A percentile compares a stretch with the other conserved stretches of the same genome.
Conservation (phyloP, 2,888 invertebrate genomes). For the Apocheima hispidaria region DNA sequence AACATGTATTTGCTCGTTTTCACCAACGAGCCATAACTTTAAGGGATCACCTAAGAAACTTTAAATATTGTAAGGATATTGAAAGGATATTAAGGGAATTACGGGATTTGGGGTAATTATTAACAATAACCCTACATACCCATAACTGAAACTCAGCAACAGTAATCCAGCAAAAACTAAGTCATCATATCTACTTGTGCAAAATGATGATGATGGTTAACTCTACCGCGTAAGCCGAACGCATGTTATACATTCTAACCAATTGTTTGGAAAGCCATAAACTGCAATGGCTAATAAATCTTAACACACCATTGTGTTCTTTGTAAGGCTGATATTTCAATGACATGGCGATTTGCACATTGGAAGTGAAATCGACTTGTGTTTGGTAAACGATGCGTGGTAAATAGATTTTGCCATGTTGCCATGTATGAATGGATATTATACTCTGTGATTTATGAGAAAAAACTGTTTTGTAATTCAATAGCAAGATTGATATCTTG, state of each 20-base stretch:
- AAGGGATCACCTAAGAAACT: too few relatives aligned
- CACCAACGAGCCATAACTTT: too few relatives aligned
- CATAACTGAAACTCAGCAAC: too few relatives aligned
- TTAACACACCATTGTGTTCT: conserved; percentile 68
- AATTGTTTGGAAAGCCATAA: conserved; percentile 62
- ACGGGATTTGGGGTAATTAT: too few relatives aligned
- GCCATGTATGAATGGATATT: conserved; percentile 29
- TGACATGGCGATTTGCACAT: conserved; percentile 53
- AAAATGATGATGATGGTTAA: not conserved
- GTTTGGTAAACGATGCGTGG: conserved; percentile 51
- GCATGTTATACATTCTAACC: conserved; percentile 31
- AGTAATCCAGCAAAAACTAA: not conserved
- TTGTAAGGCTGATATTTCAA: conserved; percentile 59
- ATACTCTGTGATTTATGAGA: conserved; percentile 26
- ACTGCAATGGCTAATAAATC: conserved; percentile 62
- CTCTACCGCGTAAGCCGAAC: conserved; percentile 7
- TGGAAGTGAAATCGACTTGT: conserved; percentile 54
- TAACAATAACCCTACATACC: too few relatives aligned
- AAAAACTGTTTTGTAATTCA: conserved; percentile 30
- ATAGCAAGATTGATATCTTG: conserved; percentile 20
- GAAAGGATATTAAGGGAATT: too few relatives aligned
- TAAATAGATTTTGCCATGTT: conserved; percentile 39
- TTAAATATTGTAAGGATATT: too few relatives aligned
- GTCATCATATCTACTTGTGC: not conserved
- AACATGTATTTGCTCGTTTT: too few relatives aligned